Percentiles rank a stretch among this genome's conserved stretches.
These are phyloP conservation scores for Trichomycterus rosablanca DNA, from an alignment of 2,113 vertebrate genomes.

Conservation along the genomic window DNA sequence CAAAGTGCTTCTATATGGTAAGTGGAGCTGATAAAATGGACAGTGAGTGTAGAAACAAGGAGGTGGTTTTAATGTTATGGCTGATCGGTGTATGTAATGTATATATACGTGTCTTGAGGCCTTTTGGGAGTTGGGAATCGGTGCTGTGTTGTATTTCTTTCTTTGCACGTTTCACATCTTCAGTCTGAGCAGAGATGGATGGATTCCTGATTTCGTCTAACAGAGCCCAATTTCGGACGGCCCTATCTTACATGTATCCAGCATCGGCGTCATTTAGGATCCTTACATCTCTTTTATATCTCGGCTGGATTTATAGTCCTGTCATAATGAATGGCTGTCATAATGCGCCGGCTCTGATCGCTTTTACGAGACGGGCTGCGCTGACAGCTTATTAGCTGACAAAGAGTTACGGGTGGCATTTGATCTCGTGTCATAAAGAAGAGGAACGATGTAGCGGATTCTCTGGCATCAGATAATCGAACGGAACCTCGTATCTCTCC, in stretches of 20 bases:
- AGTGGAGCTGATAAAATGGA: too few species aligned
- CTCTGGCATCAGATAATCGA: slow-evolving; percentile 33
- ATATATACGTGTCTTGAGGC: too few species aligned
- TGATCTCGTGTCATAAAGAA: slow-evolving; percentile 29
- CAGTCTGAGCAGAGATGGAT: background rate
- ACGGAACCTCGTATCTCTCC: slow-evolving; percentile 23
- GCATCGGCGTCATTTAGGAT: slow-evolving; percentile 7
- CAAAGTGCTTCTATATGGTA: too few species aligned
- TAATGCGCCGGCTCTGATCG: slow-evolving; percentile 32
- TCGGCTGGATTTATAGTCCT: slow-evolving; percentile 10
- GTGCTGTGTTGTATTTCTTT: too few species aligned
- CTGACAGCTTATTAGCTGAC: slow-evolving; percentile 44
- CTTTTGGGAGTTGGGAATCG: too few species aligned
- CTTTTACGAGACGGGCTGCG: slow-evolving; percentile 40
- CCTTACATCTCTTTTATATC: slow-evolving; percentile 4
- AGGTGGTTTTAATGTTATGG: too few species aligned
- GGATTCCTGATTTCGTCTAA: slow-evolving; percentile 17
- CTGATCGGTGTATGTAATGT: too few species aligned
- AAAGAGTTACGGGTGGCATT: slow-evolving; percentile 45
- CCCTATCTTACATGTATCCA: background rate
- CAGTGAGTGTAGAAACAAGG: too few species aligned
- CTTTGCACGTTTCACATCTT: too few species aligned
- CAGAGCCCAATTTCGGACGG: background rate
- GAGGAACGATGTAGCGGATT: slow-evolving; percentile 13
- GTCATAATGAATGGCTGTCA: slow-evolving; percentile 23